These are phyloP conservation scores for Microcebus griseorufus DNA, from an alignment of 2,113 vertebrate genomes.

Conservation along the genomic window DNA sequence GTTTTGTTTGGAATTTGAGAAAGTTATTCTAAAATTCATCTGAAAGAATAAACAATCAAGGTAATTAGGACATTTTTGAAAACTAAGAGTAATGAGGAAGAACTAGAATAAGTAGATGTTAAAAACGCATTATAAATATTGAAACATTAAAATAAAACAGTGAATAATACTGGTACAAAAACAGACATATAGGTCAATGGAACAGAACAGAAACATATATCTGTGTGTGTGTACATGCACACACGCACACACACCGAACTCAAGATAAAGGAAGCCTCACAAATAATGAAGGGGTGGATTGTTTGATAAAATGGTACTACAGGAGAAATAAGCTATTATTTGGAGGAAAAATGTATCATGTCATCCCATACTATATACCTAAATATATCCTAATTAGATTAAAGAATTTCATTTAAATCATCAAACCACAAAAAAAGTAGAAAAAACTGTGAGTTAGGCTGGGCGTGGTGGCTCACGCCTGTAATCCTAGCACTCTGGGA, in stretches of 20 bases:
- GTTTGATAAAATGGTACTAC: not conserved
- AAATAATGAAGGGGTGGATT: not conserved
- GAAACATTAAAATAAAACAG: conserved; percentile 9
- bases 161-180: not conserved
- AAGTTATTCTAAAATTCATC: conserved; percentile 43
- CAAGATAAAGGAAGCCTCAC: not conserved
- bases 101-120: not conserved
- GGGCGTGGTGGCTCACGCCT: too few relatives aligned
- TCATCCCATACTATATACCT: not conserved
- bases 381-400: conserved; percentile 18
- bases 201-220: not conserved
- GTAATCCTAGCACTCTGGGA: too few relatives aligned
- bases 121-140: conserved; percentile 13
- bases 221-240: not conserved
- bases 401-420: not conserved
- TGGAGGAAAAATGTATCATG: not conserved
- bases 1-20: conserved; percentile 26
- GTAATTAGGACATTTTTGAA: not conserved
- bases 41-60: not conserved
- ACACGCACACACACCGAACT: not conserved
- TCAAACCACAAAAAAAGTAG: conserved; percentile 5
- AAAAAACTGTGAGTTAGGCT: not conserved
- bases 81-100: not conserved
- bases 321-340: not conserved
- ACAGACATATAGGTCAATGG: not conserved